Conservation (phyloP, 2,888 invertebrate genomes). For the Yponomeuta malinellus region DNA sequence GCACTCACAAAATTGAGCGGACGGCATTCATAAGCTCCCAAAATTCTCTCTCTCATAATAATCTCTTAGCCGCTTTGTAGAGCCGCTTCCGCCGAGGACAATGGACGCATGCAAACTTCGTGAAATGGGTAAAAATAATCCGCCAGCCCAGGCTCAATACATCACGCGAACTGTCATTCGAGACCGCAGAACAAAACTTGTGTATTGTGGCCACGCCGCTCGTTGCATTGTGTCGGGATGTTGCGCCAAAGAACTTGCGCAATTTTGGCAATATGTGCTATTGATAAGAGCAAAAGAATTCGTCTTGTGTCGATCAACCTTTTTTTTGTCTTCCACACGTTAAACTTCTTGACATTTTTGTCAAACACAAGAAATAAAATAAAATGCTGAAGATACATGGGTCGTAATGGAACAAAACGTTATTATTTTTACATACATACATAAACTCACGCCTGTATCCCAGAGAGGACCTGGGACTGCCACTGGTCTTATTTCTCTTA, state of each 20-base stretch:
- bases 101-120: conserved; percentile 72
- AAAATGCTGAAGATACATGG: too few species aligned
- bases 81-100: conserved; percentile 68
- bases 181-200: conserved; percentile 74
- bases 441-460: too few species aligned
- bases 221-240: conserved; percentile 62
- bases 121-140: conserved; percentile 75
- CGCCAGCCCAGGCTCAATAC: conserved; percentile 64
- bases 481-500: not conserved
- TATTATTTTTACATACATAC: too few species aligned
- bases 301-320: not conserved
- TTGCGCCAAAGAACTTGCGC: conserved; percentile 65
- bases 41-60: conserved; percentile 52
- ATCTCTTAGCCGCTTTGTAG: conserved; percentile 61
- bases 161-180: conserved; percentile 71
- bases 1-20: conserved; percentile 10
- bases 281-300: conserved; percentile 15
- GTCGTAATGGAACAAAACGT: too few species aligned
- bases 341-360: not conserved
- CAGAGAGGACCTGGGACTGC: too few species aligned
- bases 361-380: too few species aligned
- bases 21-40: conserved; percentile 47
- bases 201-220: conserved; percentile 50
- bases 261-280: conserved; percentile 61
- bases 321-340: conserved; percentile 19